Evolutionary conservation across 2,113 vertebrate genomes (phyloP).

Genomic region (Phaetusa simplex): DNA sequence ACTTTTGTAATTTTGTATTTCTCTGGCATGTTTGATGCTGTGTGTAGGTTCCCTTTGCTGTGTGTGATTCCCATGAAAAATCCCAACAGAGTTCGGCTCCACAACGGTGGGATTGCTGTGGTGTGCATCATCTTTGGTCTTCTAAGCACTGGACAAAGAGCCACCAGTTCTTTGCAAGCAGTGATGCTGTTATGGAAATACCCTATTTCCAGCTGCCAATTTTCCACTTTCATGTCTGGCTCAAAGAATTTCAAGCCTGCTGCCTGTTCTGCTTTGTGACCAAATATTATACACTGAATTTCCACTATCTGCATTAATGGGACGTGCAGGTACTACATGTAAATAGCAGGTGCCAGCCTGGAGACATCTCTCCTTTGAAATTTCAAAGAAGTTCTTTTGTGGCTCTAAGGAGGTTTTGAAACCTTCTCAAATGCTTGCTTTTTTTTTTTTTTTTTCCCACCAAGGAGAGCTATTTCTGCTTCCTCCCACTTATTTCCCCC

Average conservation of each 20-base stretch:
- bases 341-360: neutral
- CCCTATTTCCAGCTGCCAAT: neutral
- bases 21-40: neutral
- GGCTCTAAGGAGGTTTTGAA: neutral
- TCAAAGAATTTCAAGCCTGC: constrained; percentile 24
- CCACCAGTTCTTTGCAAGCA: neutral
- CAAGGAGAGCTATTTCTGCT: neutral
- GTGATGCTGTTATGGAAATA: neutral
- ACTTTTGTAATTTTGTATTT: neutral
- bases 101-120: neutral
- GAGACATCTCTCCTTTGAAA: constrained; percentile 4
- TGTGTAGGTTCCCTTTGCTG: neutral
- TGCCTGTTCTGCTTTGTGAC: constrained; percentile 20
- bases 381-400: neutral
- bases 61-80: neutral
- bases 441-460: neutral
- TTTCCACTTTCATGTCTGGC: neutral
- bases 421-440: neutral
- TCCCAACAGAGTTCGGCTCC: neutral
- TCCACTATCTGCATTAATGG: neutral
- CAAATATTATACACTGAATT: constrained; percentile 22
- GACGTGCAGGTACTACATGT: neutral
- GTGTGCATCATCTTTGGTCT: neutral
- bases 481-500: neutral
- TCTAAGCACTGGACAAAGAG: neutral